These are phyloP conservation scores for Limanda limanda DNA, from an alignment of 2,113 vertebrate genomes.

Conservation along the genomic window DNA sequence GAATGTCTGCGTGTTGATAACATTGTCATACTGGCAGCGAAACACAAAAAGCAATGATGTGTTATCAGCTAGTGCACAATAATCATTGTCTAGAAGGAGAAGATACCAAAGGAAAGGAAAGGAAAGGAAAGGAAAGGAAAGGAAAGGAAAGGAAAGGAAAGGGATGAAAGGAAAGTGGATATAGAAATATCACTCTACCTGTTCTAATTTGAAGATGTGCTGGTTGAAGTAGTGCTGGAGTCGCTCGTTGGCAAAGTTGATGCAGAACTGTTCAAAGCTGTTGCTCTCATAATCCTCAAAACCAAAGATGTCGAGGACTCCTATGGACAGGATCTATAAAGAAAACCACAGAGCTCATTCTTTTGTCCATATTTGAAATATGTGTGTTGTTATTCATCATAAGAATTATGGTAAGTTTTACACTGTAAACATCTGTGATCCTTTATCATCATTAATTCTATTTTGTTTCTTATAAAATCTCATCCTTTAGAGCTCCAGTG, in stretches of 20 bases:
- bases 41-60: neutral
- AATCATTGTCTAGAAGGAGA: constrained; percentile 7
- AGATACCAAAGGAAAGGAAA: neutral
- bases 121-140: neutral
- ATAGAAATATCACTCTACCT: constrained; percentile 77
- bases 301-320: constrained; percentile 97
- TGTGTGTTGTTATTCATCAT: neutral
- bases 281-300: constrained; percentile 99
- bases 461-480: constrained; percentile 2
- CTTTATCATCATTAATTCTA: constrained; percentile 10
- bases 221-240: constrained; percentile 98
- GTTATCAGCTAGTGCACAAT: constrained; percentile 39
- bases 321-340: constrained; percentile 92
- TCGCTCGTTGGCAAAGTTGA: constrained; percentile 96
- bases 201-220: constrained; percentile 96
- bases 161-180: neutral
- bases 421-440: neutral
- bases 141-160: no score
- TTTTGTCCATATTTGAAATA: neutral
- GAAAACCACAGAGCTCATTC: neutral
- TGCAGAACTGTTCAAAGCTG: constrained; percentile 98
- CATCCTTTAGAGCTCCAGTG: neutral
- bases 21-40: neutral
- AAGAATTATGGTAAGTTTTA: neutral
- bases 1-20: constrained; percentile 5